Evolutionary conservation across 1,140 invertebrate species (phyloP), one percentile per base, ranked within the genome.

Genomic region (Mizuhopecten yessoensis): DNA sequence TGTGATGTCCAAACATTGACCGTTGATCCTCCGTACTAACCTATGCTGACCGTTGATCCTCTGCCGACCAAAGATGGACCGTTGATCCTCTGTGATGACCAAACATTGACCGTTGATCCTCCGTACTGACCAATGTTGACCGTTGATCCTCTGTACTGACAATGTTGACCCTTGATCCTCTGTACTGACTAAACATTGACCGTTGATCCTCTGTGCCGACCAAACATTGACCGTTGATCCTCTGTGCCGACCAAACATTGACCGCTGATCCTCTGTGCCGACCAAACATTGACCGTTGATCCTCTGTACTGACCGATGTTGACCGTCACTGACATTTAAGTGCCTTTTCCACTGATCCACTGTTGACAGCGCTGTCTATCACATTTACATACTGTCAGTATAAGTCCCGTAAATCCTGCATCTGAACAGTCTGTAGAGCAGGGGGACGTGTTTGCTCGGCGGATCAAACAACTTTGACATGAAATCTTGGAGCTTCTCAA

Each of bases 381-480:
- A 94, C 92, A 45, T 89, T 33, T 15, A 57, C 15, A 88, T 94
- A 95, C 20, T 93, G 88, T 86, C 89, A 87, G 57, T 92, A 90
- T 23, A 96, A 90, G 20, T 92, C 91, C 33, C 91, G 86, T 29
- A 94, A 90, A 20, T 93, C 92, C 0, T 87, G 90, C 57, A 88
- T 34, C 34, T 86, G 49, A 0, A 94, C 90, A 11, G 34, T 34
- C 13, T 91, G 92, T 13, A 92, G 92, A 23, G 75, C 89, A 33
- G 93, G 92, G 20, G 92, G 88, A 34, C 88, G 90, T 29, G 91
- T 90, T 29, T 94, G 13, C 91, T 75, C 0, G 93, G 93, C n/a
- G 94, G 94, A 75, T 96, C 96, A 93, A 96, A 95, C 90, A 96
- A 92, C 89, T 96, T 95, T 15, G 96, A 96, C 89, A 96, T 91